Percentiles rank a stretch among this genome's conserved stretches.
These are phyloP conservation scores for Gasteruption jaculator DNA, from an alignment of 2,888 invertebrate genomes.

Conservation along the genomic window DNA sequence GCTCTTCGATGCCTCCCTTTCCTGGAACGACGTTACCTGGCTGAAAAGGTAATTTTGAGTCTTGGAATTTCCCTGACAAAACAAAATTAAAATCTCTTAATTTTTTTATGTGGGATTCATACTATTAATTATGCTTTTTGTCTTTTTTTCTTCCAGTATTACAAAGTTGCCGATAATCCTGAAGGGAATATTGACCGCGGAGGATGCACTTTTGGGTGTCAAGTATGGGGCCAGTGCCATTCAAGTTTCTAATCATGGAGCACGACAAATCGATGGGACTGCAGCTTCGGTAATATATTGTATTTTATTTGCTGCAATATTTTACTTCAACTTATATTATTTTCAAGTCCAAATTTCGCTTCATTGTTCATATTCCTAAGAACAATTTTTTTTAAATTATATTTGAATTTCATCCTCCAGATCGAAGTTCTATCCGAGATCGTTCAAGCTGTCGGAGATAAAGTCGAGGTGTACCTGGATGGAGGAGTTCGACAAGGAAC, in stretches of 20 bases:
- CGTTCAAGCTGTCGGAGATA: slow-evolving; percentile 64
- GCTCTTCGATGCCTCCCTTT: slow-evolving; percentile 75
- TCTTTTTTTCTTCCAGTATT: slow-evolving; percentile 51
- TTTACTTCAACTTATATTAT: background rate
- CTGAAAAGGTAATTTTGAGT: slow-evolving; percentile 59
- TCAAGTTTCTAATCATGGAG: slow-evolving; percentile 92
- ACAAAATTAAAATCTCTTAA: no score
- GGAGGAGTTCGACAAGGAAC: slow-evolving; percentile 81
- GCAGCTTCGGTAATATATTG: slow-evolving; percentile 66
- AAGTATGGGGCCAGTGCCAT: slow-evolving; percentile 74
- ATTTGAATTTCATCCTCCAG: slow-evolving; percentile 46
- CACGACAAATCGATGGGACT: slow-evolving; percentile 81
- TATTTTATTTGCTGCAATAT: slow-evolving; percentile 2
- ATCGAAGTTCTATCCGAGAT: slow-evolving; percentile 83
- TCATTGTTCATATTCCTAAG: background rate
- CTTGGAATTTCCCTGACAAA: background rate
- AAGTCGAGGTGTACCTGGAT: slow-evolving; percentile 78
- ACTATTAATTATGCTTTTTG: slow-evolving; percentile 1
- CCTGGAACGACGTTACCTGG: slow-evolving; percentile 88
- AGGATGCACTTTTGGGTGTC: slow-evolving; percentile 76
- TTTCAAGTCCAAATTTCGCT: background rate
- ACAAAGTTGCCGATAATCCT: slow-evolving; percentile 77
- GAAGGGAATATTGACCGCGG: slow-evolving; percentile 81
- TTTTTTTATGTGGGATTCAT: no score
- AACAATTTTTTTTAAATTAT: slow-evolving; percentile 7